A percentile compares a stretch with the other conserved stretches of the same genome.
phyloP scores from a whole-genome alignment of 1,140 invertebrate species.

The Drosophila dunni region DNA sequence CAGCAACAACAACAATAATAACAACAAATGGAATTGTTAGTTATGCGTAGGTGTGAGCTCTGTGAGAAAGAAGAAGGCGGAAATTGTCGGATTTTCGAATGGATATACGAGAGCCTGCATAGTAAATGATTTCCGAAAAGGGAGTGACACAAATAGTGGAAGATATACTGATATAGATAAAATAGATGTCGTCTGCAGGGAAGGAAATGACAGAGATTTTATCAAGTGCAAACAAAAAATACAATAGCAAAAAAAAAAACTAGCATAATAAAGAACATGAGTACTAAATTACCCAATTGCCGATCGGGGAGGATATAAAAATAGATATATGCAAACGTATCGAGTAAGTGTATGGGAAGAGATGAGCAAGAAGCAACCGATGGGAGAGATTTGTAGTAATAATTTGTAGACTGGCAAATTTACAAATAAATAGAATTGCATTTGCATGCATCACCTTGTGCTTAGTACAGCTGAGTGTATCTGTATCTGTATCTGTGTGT shows the following conservation, averaged over 20 bases:
- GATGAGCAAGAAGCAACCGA: no score
- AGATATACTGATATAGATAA: constrained; percentile 10
- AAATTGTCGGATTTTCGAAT: constrained; percentile 66
- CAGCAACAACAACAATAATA: constrained; percentile 36
- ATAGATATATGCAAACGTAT: constrained; percentile 9
- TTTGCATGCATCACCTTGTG: constrained; percentile 1
- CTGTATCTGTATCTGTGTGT: no score
- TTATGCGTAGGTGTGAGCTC: constrained; percentile 58
- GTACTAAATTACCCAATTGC: not conserved
- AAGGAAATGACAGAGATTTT: constrained; percentile 46
- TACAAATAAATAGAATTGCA: not conserved
- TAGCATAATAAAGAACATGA: constrained; percentile 22
- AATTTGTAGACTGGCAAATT: not conserved
- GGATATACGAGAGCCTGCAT: constrained; percentile 59
- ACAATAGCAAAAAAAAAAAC: constrained; percentile 4
- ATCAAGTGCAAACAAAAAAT: constrained; percentile 48
- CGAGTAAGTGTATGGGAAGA: no score
- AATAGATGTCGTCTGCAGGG: constrained; percentile 10
- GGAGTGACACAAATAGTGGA: constrained; percentile 17
- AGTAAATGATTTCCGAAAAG: constrained; percentile 47
- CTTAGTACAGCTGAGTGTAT: no score
- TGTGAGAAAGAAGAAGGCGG: constrained; percentile 35
- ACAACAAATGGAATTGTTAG: constrained; percentile 45
- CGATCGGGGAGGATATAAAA: constrained; percentile 39
- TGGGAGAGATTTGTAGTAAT: not conserved